Percentiles rank a stretch among this genome's conserved stretches.
phyloP scores from a whole-genome alignment of 2,113 vertebrate species.

The Brachypteracias leptosomus region DNA sequence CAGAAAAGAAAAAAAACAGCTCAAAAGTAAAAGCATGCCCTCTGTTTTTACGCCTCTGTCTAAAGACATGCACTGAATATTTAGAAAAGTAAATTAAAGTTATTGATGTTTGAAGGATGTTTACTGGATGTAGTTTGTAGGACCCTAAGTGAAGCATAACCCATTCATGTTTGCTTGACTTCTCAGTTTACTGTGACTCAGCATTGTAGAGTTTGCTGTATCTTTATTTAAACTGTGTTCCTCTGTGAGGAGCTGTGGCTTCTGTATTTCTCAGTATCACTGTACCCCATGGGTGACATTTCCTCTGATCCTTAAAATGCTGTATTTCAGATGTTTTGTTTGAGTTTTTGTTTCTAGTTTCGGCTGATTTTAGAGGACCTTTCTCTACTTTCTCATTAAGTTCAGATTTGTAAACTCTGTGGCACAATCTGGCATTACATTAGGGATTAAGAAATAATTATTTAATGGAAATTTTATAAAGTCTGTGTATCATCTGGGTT shows the following conservation, averaged over 20 bases:
- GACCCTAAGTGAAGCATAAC: not conserved
- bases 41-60: not conserved
- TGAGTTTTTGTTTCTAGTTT: not conserved
- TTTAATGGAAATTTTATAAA: not conserved
- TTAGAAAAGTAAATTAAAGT: not conserved
- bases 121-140: not conserved
- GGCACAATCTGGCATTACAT: not conserved
- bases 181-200: not conserved
- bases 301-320: slow-evolving; percentile 46
- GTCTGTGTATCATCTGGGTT: not conserved
- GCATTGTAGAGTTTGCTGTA: not conserved
- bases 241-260: slow-evolving; percentile 8
- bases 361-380: not conserved
- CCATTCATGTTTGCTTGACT: not conserved
- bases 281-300: not conserved
- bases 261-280: slow-evolving; percentile 2
- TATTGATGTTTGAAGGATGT: not conserved
- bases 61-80: not conserved
- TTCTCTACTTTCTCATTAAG: not conserved
- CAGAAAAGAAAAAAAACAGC: not conserved
- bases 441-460: not conserved
- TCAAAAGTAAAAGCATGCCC: not conserved
- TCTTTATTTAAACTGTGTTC: slow-evolving; percentile 40
- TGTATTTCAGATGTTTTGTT: slow-evolving; percentile 18
- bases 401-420: not conserved